phyloP scores from a whole-genome alignment of 2,113 vertebrate species.

The Phalacrocorax aristotelis region DNA sequence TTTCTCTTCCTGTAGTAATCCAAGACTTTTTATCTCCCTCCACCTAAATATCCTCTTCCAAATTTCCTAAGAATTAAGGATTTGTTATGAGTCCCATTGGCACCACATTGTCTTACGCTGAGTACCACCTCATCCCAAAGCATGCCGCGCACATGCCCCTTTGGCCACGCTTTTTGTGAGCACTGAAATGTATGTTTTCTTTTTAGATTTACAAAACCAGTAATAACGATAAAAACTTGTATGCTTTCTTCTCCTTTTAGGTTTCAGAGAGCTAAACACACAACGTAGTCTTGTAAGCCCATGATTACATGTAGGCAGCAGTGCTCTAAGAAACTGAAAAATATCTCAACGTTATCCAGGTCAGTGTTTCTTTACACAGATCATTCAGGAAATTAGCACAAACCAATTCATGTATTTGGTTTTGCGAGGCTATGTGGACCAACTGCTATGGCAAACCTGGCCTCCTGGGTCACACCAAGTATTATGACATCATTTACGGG shows the following conservation, averaged over 20 bases:
- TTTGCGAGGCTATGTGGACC: background rate
- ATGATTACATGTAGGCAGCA: background rate
- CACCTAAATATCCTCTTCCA: background rate
- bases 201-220: background rate
- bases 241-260: background rate
- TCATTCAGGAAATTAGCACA: background rate
- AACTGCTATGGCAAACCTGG: background rate
- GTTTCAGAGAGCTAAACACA: background rate
- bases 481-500: rapidly evolving
- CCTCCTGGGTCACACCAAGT: background rate
- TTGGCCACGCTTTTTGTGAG: background rate
- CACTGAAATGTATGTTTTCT: background rate
- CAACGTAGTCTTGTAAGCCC: background rate
- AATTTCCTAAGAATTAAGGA: background rate
- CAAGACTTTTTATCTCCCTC: background rate
- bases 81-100: background rate
- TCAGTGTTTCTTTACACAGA: background rate
- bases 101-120: background rate
- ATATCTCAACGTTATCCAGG: background rate
- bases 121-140: background rate
- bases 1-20: background rate
- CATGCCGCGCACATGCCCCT: background rate
- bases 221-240: background rate
- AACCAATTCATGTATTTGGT: background rate
- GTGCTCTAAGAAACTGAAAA: background rate